Evolutionary conservation across 1,140 invertebrate genomes (phyloP).

Genomic region (Cylas formicarius): DNA sequence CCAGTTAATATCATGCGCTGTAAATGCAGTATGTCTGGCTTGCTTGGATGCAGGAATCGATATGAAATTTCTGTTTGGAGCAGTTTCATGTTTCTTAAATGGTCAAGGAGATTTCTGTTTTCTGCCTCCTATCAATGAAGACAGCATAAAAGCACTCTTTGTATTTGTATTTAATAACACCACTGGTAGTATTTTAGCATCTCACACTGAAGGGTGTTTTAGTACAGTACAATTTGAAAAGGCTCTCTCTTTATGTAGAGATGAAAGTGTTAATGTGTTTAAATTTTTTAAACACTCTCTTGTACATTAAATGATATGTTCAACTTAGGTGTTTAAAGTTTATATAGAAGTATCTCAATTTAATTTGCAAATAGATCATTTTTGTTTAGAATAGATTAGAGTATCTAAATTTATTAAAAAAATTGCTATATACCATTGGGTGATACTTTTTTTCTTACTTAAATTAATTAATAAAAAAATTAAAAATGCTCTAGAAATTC

Average conservation of each 20-base stretch:
- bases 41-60: slow-evolving; percentile 71
- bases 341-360: too few species aligned
- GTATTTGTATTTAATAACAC: slow-evolving; percentile 66
- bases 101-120: slow-evolving; percentile 55
- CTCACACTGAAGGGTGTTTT: slow-evolving; percentile 61
- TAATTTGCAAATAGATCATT: too few species aligned
- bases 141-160: slow-evolving; percentile 50
- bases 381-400: too few species aligned
- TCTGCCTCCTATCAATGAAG: slow-evolving; percentile 46
- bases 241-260: slow-evolving; percentile 54
- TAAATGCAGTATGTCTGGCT: slow-evolving; percentile 78
- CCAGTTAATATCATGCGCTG: slow-evolving; percentile 66
- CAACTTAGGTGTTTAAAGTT: too few species aligned
- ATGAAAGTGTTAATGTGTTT: slow-evolving; percentile 59
- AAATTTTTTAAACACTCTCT: slow-evolving; percentile 56
- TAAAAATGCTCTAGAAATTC: too few species aligned
- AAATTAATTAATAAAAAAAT: too few species aligned
- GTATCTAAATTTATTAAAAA: too few species aligned
- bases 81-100: slow-evolving; percentile 63
- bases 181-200: slow-evolving; percentile 55
- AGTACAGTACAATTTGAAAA: slow-evolving; percentile 56
- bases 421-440: too few species aligned
- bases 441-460: too few species aligned
- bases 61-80: slow-evolving; percentile 74
- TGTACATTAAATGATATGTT: too few species aligned